Evolutionary conservation across 2,888 invertebrate genomes (phyloP), one percentile per base, ranked within the genome.

Genomic region (Cheiracanthium punctorium): DNA sequence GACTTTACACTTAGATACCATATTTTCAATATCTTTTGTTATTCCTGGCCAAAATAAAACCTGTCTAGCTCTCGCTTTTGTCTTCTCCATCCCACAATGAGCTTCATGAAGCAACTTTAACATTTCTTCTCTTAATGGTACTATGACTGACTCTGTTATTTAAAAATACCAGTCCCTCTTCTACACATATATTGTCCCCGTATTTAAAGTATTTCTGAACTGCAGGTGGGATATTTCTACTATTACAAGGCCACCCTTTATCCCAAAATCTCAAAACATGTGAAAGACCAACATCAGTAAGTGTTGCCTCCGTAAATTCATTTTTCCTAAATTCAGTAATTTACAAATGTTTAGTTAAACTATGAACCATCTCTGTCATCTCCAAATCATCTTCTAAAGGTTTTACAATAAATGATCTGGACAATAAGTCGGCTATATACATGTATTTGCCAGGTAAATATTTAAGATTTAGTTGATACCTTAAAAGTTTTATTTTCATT

Each of bases 21-120:
- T n/a, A n/a, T n/a, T n/a, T 17, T 52, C 52, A 10, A 52, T 52
- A 17, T 52, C 52, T 52, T 20, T 52, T 10, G 7, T 52, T 10
- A 52, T 52, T 5, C 52, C 7, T 10, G 52, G 69, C 69, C 33
- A 70, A 70, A 70, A 70, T 32, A 70, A n/a, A n/a, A n/a, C n/a
- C n/a, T n/a, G n/a, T n/a, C n/a, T n/a, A n/a, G n/a, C n/a, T n/a
- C n/a, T n/a, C n/a, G n/a, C n/a, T n/a, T n/a, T n/a, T n/a, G n/a
- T n/a, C n/a, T n/a, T n/a, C n/a, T n/a, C n/a, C n/a, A n/a, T n/a
- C n/a, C n/a, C n/a, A n/a, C n/a, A n/a, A n/a, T n/a, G n/a, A n/a
- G n/a, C n/a, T n/a, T n/a, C n/a, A n/a, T n/a, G n/a, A n/a, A n/a
- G n/a, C n/a, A n/a, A n/a, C n/a, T n/a, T n/a, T n/a, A n/a, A n/a